Evolutionary conservation across 2,113 vertebrate species (phyloP), one percentile per base, ranked within the genome.

Genomic region (Anguilla rostrata): DNA sequence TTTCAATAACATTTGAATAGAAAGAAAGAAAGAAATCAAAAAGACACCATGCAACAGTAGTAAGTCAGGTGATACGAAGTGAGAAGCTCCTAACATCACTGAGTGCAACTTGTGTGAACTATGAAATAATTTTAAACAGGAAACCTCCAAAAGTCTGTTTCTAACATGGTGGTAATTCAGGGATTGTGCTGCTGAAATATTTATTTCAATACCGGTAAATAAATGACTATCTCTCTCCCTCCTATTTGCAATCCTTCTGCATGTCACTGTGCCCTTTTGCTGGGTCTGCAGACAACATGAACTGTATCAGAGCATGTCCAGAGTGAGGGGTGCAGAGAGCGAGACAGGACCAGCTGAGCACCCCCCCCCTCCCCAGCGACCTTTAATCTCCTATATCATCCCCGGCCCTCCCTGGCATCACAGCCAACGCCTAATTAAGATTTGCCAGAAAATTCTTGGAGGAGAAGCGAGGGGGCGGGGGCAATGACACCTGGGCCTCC

Each of bases 191-290:
- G 63, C 29, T 46, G 15, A 86, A 43, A 81, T 84, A 80, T 26
- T 60, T 78, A 39, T 89, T 66, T 22, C 18, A 75, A 34, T 75
- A 34, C 34, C 22, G 20, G 11, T 26, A 66, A 34, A 66, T 66
- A 26, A 66, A 66, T 75, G 26, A 29, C n/a, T n/a, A 0, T 5
- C 9, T 75, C 71, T 71, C 20, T 71, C 26, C 34, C 71, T 75
- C 71, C 26, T 0, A 6, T 71, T n/a, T n/a, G 20, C 63, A 26
- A 71, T 71, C 40, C 40, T 53, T 53, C 11, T 82, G 81, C 12
- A 9, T 82, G 83, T 88, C 87, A 85, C 29, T 34, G 83, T 90
- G 86, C 87, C 89, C 81, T 89, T 84, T 86, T 78, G 78, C 71
- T 53, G 49, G 39, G 71, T 83, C 39, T 83, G 85, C 49, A 85